Evolutionary conservation across 2,797 vertebrate species (phyloP), one percentile per base, ranked within the genome.

Genomic region (Eleutherodactylus coqui): DNA sequence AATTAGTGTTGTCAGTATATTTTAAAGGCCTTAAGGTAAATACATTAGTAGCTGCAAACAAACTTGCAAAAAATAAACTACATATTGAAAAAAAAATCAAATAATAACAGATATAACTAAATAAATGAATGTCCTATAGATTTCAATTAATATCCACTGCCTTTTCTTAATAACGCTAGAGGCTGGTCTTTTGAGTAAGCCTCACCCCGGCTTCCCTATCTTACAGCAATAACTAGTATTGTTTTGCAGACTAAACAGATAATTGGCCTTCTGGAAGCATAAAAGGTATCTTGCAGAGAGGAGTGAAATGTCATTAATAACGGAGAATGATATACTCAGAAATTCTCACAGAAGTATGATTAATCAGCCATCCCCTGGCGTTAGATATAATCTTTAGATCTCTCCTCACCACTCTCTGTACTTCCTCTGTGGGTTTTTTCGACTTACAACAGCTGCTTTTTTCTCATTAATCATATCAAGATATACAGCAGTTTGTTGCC

Each of bases 261-360:
- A 98, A 99, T 99, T 98, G 97, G 96, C 96, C 96, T 98, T 98
- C 97, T 97, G 97, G 96, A 97, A 97, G 96, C 96, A 96, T 99
- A 97, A 99, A 98, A 98, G 96, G 97, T 96, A 95, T 97, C 97
- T 98, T 94, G 88, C 93, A 88, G 97, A 96, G 96, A 94, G 94
- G 94, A 96, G 94, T 96, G 96, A 98, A 97, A 96, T 96, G 97
- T 96, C 97, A 98, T 98, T 97, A 98, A 97, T 95, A 96, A 96
- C 95, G 95, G 93, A 94, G 95, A 95, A 95, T 96, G 96, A 98
- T 98, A 97, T 97, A 96, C 97, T 98, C 96, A 96, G 96, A 94
- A 97, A 96, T 95, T 96, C 95, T 95, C 95, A 95, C 96, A 96
- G 96, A 95, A 95, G 94, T 94, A 96, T 96, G 96, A 97, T 97